Evolutionary conservation across 2,113 vertebrate species (phyloP).

Genomic region (Morone chrysops): DNA sequence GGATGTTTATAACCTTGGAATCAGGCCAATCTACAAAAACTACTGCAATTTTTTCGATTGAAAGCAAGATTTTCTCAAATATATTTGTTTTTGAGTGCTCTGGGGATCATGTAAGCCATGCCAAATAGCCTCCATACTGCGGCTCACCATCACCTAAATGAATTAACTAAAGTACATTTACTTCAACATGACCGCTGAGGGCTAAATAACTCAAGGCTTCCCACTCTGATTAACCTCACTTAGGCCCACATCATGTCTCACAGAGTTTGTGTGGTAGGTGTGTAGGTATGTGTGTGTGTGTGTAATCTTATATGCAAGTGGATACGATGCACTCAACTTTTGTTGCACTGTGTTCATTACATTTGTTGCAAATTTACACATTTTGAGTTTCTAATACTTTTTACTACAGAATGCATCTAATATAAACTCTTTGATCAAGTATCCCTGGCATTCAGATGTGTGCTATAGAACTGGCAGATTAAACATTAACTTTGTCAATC

Average conservation of each 20-base stretch:
- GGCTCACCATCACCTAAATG: neutral
- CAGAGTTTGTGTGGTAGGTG: neutral
- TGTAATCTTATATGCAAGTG: neutral
- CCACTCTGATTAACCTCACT: slow-evolving; percentile 33
- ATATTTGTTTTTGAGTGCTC: too few species aligned
- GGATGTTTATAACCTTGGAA: neutral
- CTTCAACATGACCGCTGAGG: slow-evolving; percentile 12
- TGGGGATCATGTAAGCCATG: neutral
- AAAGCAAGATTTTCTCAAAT: too few species aligned
- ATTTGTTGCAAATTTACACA: slow-evolving; percentile 1
- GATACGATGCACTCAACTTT: neutral
- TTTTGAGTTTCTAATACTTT: neutral
- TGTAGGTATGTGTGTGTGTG: neutral
- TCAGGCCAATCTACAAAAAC: neutral
- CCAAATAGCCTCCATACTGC: neutral
- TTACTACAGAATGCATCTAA: neutral
- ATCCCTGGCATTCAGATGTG: neutral
- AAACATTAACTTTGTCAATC: slow-evolving; percentile 25
- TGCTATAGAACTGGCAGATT: slow-evolving; percentile 14
- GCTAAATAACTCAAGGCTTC: slow-evolving; percentile 29
- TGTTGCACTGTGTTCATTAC: neutral
- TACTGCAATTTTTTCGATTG: too few species aligned
- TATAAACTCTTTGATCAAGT: neutral
- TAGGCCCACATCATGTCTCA: neutral
- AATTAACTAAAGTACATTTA: slow-evolving; percentile 25